These are phyloP conservation scores for Rotaria sp. DNA, from an alignment of 2,888 invertebrate species.

Conservation along the genomic window DNA sequence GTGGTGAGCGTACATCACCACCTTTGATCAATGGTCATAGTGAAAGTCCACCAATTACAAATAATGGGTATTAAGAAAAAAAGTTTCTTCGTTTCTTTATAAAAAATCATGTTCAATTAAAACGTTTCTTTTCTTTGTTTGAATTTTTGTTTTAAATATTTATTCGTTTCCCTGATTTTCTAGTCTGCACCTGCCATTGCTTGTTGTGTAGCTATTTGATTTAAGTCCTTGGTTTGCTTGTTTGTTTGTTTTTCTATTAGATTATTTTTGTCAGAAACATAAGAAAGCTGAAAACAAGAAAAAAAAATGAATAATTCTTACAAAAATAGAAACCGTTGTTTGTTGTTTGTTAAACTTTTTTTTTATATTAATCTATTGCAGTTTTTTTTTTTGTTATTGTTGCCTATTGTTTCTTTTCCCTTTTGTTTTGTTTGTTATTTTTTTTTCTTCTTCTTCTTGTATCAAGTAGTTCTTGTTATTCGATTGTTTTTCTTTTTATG, in stretches of 20 bases:
- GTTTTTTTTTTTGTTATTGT: neutral
- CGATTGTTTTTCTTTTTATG: neutral
- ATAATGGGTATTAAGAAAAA: neutral
- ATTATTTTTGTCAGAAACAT: neutral
- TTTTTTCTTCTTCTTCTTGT: neutral
- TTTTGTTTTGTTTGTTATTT: neutral
- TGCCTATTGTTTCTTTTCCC: neutral
- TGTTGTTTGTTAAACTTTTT: neutral
- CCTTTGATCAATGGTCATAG: neutral
- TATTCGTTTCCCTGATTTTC: neutral
- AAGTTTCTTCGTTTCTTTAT: neutral
- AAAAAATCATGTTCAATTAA: neutral
- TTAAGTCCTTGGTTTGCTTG: neutral
- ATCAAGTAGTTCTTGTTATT: neutral
- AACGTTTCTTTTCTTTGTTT: neutral
- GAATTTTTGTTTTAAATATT: too few relatives aligned
- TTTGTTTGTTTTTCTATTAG: neutral
- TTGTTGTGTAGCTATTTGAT: conserved; percentile 1
- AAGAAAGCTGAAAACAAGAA: neutral
- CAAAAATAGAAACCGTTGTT: neutral
- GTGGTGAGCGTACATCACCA: neutral
- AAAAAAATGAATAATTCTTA: neutral
- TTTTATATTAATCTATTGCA: neutral
- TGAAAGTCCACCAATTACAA: neutral
- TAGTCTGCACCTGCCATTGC: neutral